phyloP scores from a whole-genome alignment of 2,113 vertebrate species.

The Harpagus bidentatus region DNA sequence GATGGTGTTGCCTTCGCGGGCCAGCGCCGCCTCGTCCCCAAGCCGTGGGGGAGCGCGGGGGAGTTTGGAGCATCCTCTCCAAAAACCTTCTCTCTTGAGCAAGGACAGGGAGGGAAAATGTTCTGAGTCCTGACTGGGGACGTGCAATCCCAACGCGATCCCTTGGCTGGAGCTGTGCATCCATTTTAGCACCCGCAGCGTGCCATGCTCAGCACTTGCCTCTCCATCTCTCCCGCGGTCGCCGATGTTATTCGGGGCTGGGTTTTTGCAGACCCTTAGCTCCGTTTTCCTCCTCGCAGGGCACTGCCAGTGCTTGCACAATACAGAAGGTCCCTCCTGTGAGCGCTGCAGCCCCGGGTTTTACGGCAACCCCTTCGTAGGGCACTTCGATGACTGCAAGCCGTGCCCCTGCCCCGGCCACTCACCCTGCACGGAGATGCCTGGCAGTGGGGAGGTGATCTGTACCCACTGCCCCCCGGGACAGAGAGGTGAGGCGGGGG shows the following conservation, averaged over 20 bases:
- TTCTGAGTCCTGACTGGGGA: fast-evolving
- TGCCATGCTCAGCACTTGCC: fast-evolving
- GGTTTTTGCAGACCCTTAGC: background rate
- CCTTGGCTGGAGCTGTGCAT: background rate
- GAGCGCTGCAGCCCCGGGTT: slow-evolving; percentile 86
- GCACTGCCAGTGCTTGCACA: slow-evolving; percentile 82
- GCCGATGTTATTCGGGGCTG: background rate
- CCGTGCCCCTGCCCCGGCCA: slow-evolving; percentile 85
- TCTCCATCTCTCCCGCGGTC: fast-evolving
- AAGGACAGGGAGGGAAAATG: background rate
- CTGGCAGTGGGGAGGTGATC: slow-evolving; percentile 78
- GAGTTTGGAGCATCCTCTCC: background rate
- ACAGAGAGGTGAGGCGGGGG: slow-evolving; percentile 82
- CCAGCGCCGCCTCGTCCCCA: background rate
- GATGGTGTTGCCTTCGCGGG: background rate
- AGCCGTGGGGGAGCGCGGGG: fast-evolving
- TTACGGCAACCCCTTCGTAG: slow-evolving; percentile 83
- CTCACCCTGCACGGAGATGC: slow-evolving; percentile 77
- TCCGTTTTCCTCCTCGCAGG: slow-evolving; percentile 61
- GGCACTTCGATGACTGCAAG: slow-evolving; percentile 76
- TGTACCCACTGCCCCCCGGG: slow-evolving; percentile 87
- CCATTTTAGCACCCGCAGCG: fast-evolving
- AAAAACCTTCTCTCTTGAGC: background rate
- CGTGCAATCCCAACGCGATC: background rate
- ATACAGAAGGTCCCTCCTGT: slow-evolving; percentile 84